Evolutionary conservation across 2,888 invertebrate species (phyloP), one percentile per base, ranked within the genome.

Genomic region (Pyrochroa serraticornis): DNA sequence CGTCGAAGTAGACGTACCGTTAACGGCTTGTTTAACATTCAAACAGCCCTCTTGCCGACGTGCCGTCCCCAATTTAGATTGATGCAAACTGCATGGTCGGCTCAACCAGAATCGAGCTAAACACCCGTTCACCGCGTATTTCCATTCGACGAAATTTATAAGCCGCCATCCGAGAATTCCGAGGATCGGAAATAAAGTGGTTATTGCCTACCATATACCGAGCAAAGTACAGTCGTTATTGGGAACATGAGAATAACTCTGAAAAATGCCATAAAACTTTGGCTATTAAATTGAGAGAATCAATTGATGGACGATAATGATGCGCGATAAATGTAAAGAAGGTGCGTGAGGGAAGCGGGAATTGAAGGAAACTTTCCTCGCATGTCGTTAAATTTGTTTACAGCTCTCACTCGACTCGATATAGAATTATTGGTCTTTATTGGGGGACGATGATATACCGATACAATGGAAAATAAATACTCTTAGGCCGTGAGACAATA

Each of bases 221-320:
- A 22, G 22, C 22, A 22, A 22, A 22, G 44, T 31, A 44, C 12
- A n/a, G 32, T 14, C 32, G 44, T 44, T 39, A 8, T 22, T 22
- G 39, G 31, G 22, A 22, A 22, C 22, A 31, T 7, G 46, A 22
- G 33, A 46, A 46, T 34, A 46, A 46, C 34, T 13, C 35, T 14
- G 39, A 48, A 48, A 46, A 32, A 48, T 31, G 48, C 36, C 50
- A 35, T 13, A 13, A 33, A 50, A 50, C 41, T 50, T 50, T 10
- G 13, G 50, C 41, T 35, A 42, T 50, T 50, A 50, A 46, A 53
- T 43, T 9, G 46, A 34, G 38, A 53, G 39, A 53, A 53, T 38
- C 45, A 53, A 53, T 46, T 53, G 45, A 53, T 38, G 39, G 44
- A 53, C 44, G 53, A 46, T 53, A 53, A 53, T 46, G 34, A 22